These are phyloP conservation scores for Isichthys henryi DNA, from an alignment of 2,113 vertebrate species.

Conservation along the genomic window DNA sequence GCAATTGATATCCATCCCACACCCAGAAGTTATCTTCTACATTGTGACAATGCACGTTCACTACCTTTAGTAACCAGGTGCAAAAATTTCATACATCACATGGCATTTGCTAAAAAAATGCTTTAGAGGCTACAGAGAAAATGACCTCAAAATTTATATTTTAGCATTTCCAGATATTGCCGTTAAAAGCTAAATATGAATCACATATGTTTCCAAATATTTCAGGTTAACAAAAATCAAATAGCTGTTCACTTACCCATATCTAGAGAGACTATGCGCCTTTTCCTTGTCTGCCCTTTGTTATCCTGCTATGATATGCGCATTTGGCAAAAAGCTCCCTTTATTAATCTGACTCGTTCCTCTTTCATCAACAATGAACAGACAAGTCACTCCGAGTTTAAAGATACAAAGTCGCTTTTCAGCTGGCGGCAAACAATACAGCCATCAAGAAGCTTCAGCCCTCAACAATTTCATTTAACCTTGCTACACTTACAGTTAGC, in stretches of 20 bases:
- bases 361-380: constrained; percentile 87
- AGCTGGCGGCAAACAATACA: constrained; percentile 51
- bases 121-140: neutral
- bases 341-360: constrained; percentile 80
- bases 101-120: neutral
- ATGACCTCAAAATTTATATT: neutral
- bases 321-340: constrained; percentile 62
- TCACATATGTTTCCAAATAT: neutral
- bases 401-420: constrained; percentile 75
- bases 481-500: neutral
- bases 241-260: constrained; percentile 75
- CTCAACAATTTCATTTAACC: neutral
- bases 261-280: constrained; percentile 56
- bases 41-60: neutral
- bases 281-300: constrained; percentile 57
- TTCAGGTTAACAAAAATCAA: constrained; percentile 24
- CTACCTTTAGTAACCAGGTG: neutral
- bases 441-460: constrained; percentile 9
- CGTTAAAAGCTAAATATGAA: neutral
- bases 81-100: neutral
- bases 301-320: constrained; percentile 60
- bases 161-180: neutral
- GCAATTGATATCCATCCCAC: neutral
- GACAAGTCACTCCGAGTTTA: constrained; percentile 79
- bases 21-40: neutral